Evolutionary conservation across 2,797 vertebrate species (phyloP).

Genomic region (Rhincodon typus): DNA sequence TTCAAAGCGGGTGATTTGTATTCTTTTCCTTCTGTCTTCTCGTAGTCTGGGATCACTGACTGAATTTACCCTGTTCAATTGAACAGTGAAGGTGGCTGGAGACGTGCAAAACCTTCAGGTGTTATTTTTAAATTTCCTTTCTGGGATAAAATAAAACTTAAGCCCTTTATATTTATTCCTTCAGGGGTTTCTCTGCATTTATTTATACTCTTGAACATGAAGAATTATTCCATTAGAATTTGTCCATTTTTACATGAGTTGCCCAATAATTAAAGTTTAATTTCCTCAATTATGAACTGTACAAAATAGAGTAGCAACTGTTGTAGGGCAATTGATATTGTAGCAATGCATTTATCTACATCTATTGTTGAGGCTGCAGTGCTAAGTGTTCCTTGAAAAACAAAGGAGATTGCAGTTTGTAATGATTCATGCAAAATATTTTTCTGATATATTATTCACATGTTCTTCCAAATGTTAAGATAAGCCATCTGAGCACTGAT

Average conservation of each 20-base stretch:
- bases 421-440: not conserved
- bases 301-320: not conserved
- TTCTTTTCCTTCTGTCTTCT: not conserved
- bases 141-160: not conserved
- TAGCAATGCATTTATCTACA: not conserved
- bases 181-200: not conserved
- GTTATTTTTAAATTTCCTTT: too few relatives aligned
- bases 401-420: not conserved
- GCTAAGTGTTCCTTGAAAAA: not conserved
- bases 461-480: not conserved
- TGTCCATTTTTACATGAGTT: not conserved
- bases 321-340: not conserved
- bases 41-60: not conserved
- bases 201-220: not conserved
- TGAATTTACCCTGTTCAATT: not conserved
- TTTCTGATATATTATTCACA: not conserved
- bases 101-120: not conserved
- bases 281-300: not conserved
- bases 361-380: not conserved
- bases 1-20: not conserved
- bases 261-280: not conserved
- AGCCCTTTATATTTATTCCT: not conserved
- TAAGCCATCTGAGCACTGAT: not conserved
- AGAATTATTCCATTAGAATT: not conserved
- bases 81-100: not conserved